phyloP scores from a whole-genome alignment of 2,888 invertebrate species.

The Hesperia comma region DNA sequence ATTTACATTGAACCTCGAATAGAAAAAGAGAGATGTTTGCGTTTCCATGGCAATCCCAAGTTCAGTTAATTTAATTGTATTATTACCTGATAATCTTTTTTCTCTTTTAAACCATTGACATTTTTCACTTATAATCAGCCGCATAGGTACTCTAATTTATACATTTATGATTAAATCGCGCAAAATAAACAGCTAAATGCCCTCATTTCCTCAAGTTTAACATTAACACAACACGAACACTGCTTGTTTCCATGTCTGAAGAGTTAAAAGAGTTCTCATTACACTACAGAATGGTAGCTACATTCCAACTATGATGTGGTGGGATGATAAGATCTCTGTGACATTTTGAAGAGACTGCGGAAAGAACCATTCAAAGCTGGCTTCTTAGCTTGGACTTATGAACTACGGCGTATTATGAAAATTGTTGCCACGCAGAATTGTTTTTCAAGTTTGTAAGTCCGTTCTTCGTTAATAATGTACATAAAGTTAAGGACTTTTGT shows the following conservation, averaged over 20 bases:
- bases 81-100: too few relatives aligned
- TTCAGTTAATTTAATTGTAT: too few relatives aligned
- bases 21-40: too few relatives aligned
- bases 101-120: too few relatives aligned
- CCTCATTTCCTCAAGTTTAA: constrained; percentile 7
- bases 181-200: neutral
- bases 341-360: constrained; percentile 26
- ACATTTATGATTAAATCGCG: too few relatives aligned
- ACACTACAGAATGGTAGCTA: constrained; percentile 25
- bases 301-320: constrained; percentile 29
- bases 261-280: constrained; percentile 34
- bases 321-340: constrained; percentile 36
- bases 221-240: neutral
- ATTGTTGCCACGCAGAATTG: neutral
- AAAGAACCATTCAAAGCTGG: constrained; percentile 21
- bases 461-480: neutral
- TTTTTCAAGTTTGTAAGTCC: neutral
- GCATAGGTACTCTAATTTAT: too few relatives aligned
- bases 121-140: too few relatives aligned
- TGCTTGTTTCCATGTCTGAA: constrained; percentile 27
- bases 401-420: neutral
- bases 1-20: too few relatives aligned
- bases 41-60: too few relatives aligned
- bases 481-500: too few relatives aligned
- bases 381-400: constrained; percentile 1